Conservation (phyloP, 2,113 vertebrate species). For the Megaceryle torquata region DNA sequence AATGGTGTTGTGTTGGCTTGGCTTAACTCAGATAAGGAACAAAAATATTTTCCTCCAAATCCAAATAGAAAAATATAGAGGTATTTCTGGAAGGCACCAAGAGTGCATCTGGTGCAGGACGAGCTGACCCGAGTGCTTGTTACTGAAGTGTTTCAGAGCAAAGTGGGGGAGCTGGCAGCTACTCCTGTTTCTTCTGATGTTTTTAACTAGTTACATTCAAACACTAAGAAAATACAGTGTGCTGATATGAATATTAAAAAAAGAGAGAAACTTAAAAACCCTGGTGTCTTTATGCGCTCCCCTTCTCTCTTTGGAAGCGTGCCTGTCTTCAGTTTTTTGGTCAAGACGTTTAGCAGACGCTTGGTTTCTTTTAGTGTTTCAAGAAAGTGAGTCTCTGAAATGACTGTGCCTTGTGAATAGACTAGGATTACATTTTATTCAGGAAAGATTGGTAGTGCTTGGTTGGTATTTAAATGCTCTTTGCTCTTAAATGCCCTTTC, state of each 20-base stretch:
- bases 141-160: background rate
- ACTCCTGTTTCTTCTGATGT: background rate
- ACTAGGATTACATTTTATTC: background rate
- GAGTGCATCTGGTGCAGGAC: accelerated
- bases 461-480: background rate
- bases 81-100: background rate
- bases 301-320: background rate
- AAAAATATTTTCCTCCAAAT: background rate
- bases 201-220: background rate
- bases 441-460: background rate
- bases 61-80: background rate
- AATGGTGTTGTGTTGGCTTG: background rate
- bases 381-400: background rate
- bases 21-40: background rate
- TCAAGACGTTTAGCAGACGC: background rate
- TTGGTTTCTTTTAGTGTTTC: background rate
- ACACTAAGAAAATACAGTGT: background rate
- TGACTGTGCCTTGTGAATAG: background rate
- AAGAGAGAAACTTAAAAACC: background rate
- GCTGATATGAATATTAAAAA: background rate
- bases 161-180: background rate
- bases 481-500: background rate
- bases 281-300: background rate
- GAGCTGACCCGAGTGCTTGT: background rate
- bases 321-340: background rate